Base-by-base conservation (phyloP, 2,888 invertebrate genomes). In the Drosophila parthenogenetica region DNA sequence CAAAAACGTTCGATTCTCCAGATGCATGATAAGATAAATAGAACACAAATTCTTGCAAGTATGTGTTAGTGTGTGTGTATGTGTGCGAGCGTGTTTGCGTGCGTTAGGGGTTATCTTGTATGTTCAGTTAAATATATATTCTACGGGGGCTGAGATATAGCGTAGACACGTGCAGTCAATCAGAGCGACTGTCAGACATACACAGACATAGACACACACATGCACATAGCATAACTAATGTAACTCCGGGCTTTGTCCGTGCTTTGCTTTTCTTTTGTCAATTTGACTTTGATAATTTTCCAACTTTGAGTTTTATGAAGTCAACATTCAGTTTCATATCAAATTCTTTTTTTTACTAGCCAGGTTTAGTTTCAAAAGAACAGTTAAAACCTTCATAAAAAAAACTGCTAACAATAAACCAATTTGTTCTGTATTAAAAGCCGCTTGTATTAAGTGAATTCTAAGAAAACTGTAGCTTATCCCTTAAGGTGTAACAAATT, bases 21-120 rank as follows among this genome's bases (percentile, higher is more conserved):
- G 76, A 73, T 79, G 74, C 77, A 64, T 66, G 66, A 83, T 77
- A 75, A 84, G 81, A 70, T 77, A 87, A 83, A 87, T 87, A 77
- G 66, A 84, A 87, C 69, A 68, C 14, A 77, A 77, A 79, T 74
- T 79, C 67, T 59, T 51, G 37, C 46, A 59, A 11, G 66, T 55
- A 37, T 50, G 19, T 35, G 4, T 35, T 35, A 1, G 35, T 35
- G 11, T n/a, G 22, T 19, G 16, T 42, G 29, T 42, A 10, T 39
- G 2, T 45, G 46, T 48, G n/a, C n/a, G n/a, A 16, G 17, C 17
- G 53, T 43, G 13, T 39, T 13, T 22, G 17, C 17, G 53, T 43
- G 13, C 39, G 14, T 25, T 11, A 11, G 17, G 40, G 37, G 45
- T 42, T 42, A 32, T 43, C 17, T 49, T 17, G 43, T 8, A 54